Evolutionary conservation across 2,797 vertebrate genomes (phyloP).

Genomic region (Tapirus indicus): DNA sequence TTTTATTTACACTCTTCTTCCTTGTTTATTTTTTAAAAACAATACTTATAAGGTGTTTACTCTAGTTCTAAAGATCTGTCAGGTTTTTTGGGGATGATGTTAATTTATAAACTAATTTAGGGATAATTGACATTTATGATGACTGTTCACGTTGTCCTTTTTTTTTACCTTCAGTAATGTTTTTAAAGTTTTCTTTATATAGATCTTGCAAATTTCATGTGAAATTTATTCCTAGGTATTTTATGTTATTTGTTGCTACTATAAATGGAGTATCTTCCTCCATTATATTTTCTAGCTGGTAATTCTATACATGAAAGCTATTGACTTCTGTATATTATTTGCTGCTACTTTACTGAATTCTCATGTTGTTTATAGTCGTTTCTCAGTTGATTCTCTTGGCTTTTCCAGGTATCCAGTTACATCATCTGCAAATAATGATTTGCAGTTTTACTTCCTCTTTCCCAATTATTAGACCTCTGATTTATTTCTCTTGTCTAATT

Average conservation of each 20-base stretch:
- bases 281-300: neutral
- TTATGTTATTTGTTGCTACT: constrained; percentile 42
- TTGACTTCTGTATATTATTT: constrained; percentile 33
- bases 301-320: neutral
- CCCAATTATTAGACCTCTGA: neutral
- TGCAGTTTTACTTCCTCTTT: neutral
- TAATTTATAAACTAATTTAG: neutral
- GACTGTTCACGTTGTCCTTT: neutral
- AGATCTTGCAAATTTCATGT: neutral
- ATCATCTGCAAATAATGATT: neutral
- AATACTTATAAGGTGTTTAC: neutral
- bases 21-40: neutral
- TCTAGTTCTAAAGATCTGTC: neutral
- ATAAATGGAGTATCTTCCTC: neutral
- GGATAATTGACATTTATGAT: neutral
- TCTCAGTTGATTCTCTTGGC: neutral
- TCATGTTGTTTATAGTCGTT: neutral
- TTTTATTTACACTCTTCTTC: neutral
- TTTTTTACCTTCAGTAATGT: neutral
- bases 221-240: neutral
- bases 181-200: neutral
- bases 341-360: neutral
- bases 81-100: neutral
- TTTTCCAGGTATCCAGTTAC: neutral
- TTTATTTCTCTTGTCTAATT: constrained; percentile 2